Percentiles rank a stretch among this genome's conserved stretches.
These are phyloP conservation scores for Australoheros scitulus DNA, from an alignment of 2,113 vertebrate genomes.

Conservation along the genomic window DNA sequence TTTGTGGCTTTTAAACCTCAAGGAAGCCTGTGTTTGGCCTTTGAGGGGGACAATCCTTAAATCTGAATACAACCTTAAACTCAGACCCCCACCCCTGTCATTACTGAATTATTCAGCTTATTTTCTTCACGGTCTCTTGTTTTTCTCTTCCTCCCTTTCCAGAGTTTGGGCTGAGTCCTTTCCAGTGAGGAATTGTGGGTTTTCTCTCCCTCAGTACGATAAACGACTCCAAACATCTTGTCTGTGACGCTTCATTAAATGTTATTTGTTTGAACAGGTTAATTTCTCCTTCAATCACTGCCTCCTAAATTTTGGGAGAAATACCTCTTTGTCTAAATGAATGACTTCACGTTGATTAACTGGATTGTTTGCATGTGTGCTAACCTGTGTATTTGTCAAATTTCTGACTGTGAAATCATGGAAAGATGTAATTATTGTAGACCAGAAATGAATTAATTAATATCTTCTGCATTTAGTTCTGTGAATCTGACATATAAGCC, in stretches of 20 bases:
- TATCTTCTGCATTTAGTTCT: not conserved
- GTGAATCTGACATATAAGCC: not conserved
- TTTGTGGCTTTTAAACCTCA: constrained; percentile 38
- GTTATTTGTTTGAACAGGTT: constrained; percentile 64
- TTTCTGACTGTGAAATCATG: not conserved
- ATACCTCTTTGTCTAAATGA: constrained; percentile 29
- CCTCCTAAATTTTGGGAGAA: constrained; percentile 8
- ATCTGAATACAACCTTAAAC: constrained; percentile 75
- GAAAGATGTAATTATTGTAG: not conserved
- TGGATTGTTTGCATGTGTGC: not conserved
- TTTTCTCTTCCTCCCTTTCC: constrained; percentile 50
- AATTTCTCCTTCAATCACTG: constrained; percentile 26
- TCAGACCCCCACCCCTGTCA: constrained; percentile 45
- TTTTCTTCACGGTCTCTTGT: constrained; percentile 43
- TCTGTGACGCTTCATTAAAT: constrained; percentile 58
- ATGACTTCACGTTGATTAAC: constrained; percentile 33
- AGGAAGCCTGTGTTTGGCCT: constrained; percentile 70
- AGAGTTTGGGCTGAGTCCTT: constrained; percentile 44
- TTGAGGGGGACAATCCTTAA: constrained; percentile 61
- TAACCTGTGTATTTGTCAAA: not conserved
- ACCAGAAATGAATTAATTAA: not conserved
- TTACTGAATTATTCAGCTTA: constrained; percentile 60
- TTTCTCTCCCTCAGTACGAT: constrained; percentile 38
- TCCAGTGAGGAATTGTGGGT: constrained; percentile 40
- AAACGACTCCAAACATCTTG: constrained; percentile 44